Percentiles rank a stretch among this genome's conserved stretches.
phyloP scores from a whole-genome alignment of 2,797 vertebrate genomes.

The Cyclopterus lumpus region DNA sequence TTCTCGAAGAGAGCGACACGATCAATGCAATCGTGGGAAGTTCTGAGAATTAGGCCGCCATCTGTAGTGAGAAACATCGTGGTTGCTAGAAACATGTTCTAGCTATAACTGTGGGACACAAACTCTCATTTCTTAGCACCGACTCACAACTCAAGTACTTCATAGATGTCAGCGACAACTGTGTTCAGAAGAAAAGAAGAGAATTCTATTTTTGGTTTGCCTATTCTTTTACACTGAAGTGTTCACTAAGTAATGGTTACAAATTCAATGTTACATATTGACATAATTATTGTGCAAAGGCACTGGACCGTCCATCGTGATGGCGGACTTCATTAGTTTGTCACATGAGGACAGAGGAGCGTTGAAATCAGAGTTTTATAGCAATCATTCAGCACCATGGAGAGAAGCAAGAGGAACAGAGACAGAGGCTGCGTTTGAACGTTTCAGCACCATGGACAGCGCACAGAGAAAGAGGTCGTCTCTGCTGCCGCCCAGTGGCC shows the following conservation, averaged over 20 bases:
- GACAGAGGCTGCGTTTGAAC: neutral
- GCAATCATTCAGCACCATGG: constrained; percentile 38
- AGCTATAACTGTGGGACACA: neutral
- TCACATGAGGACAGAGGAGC: neutral
- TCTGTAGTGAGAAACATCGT: no score
- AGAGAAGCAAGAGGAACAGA: constrained; percentile 16
- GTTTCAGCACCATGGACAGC: constrained; percentile 71
- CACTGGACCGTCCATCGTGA: neutral
- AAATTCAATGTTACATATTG: neutral
- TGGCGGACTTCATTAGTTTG: constrained; percentile 6
- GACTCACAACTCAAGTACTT: constrained; percentile 11
- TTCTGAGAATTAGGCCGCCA: neutral
- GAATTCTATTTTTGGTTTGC: neutral
- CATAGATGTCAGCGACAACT: neutral
- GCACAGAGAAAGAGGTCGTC: neutral
- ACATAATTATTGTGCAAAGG: neutral
- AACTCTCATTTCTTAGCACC: constrained; percentile 3
- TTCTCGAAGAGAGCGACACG: neutral
- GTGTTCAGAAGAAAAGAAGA: neutral
- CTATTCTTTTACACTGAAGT: neutral
- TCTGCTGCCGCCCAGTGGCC: constrained; percentile 56
- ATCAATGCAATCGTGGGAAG: constrained; percentile 12
- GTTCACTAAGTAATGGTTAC: neutral
- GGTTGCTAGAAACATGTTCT: neutral
- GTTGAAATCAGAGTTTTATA: neutral